phyloP scores from a whole-genome alignment of 2,797 vertebrate species.

The Propithecus deckenii region DNA sequence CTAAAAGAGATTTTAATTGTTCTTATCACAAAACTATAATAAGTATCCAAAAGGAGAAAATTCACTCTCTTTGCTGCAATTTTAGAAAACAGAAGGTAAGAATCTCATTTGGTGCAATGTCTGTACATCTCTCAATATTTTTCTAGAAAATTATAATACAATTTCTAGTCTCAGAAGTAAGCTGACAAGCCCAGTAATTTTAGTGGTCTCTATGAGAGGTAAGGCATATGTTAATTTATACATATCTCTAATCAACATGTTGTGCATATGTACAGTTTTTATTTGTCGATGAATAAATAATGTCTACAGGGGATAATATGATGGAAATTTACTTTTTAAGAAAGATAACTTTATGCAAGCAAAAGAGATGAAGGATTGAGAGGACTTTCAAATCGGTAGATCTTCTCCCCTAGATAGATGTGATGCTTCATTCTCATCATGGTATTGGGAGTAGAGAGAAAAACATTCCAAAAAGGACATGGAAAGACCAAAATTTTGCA shows the following conservation, averaged over 20 bases:
- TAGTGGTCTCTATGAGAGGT: not conserved
- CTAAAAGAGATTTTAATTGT: not conserved
- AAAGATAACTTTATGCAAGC: not conserved
- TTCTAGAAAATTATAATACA: constrained; percentile 64
- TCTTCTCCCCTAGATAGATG: not conserved
- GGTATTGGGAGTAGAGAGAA: not conserved
- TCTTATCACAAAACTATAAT: not conserved
- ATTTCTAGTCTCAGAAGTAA: constrained; percentile 51
- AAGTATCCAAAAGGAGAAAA: not conserved
- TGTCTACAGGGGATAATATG: not conserved
- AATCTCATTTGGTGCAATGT: constrained; percentile 36
- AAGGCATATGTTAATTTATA: not conserved
- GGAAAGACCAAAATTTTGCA: not conserved
- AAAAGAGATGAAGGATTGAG: not conserved
- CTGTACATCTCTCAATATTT: constrained; percentile 67
- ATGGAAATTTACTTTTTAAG: not conserved
- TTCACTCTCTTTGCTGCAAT: constrained; percentile 42
- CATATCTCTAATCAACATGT: not conserved
- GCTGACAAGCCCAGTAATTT: constrained; percentile 32
- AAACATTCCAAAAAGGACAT: not conserved
- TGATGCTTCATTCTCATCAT: not conserved
- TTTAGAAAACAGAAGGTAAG: constrained; percentile 70
- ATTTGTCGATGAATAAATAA: not conserved
- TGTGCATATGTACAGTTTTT: not conserved
- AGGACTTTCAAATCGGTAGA: not conserved